Evolutionary conservation across 2,797 vertebrate species (phyloP).

Genomic region (Acipenser transmontanus): DNA sequence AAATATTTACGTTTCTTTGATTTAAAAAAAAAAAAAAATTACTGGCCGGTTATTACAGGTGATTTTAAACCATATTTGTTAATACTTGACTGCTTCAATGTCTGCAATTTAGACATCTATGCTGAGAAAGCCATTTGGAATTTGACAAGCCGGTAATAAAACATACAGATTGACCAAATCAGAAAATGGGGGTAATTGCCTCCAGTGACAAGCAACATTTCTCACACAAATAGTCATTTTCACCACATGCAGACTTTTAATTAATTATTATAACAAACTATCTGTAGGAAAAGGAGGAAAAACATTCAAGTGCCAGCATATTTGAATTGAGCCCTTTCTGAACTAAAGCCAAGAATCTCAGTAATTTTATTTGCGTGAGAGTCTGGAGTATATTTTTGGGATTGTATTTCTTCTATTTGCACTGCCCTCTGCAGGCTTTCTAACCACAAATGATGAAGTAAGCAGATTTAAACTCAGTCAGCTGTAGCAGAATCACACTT

Average conservation of each 20-base stretch:
- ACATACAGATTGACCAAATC: slow-evolving; percentile 49
- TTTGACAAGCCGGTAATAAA: slow-evolving; percentile 17
- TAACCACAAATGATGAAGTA: slow-evolving; percentile 57
- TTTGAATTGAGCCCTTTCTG: slow-evolving; percentile 61
- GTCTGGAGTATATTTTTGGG: slow-evolving; percentile 23
- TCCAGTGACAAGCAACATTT: slow-evolving; percentile 34
- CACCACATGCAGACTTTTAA: slow-evolving; percentile 50
- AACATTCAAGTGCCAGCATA: slow-evolving; percentile 46
- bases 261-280: slow-evolving; percentile 57
- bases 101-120: slow-evolving; percentile 13
- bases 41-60: neutral
- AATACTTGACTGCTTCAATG: neutral
- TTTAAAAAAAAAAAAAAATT: neutral
- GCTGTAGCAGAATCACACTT: no score
- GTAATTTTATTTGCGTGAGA: slow-evolving; percentile 61
- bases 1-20: neutral
- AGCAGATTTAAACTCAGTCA: slow-evolving; percentile 43
- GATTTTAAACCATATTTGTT: neutral
- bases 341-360: slow-evolving; percentile 62
- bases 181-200: slow-evolving; percentile 35
- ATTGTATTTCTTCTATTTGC: slow-evolving; percentile 45
- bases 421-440: slow-evolving; percentile 69
- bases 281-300: slow-evolving; percentile 13
- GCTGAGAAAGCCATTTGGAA: slow-evolving; percentile 14
- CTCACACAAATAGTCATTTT: slow-evolving; percentile 41